Evolutionary conservation across 2,888 invertebrate genomes (phyloP).

Genomic region (Oscheius sp.): DNA sequence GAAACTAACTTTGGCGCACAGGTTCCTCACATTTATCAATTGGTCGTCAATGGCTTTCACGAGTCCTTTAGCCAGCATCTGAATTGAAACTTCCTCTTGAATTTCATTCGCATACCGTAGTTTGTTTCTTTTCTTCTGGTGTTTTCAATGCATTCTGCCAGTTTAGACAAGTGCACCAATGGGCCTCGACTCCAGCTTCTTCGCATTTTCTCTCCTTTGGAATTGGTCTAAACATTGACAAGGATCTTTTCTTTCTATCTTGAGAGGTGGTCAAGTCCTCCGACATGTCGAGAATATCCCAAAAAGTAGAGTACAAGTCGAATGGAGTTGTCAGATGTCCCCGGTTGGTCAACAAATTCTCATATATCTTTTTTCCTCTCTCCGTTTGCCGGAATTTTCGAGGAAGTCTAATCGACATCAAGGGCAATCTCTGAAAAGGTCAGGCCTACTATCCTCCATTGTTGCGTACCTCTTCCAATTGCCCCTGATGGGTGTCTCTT

Average conservation of each 20-base stretch:
- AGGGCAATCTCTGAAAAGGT: not conserved
- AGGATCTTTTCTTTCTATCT: slow-evolving; percentile 40
- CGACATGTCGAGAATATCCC: slow-evolving; percentile 79
- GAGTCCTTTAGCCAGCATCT: slow-evolving; percentile 74
- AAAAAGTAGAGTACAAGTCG: slow-evolving; percentile 86
- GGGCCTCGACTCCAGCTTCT: slow-evolving; percentile 85
- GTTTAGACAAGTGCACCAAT: slow-evolving; percentile 92
- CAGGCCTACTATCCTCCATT: not conserved
- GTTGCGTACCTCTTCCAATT: slow-evolving; percentile 73
- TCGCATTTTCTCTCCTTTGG: slow-evolving; percentile 56
- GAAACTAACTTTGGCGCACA: slow-evolving; percentile 75
- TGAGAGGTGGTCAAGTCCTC: slow-evolving; percentile 33
- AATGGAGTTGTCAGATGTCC: slow-evolving; percentile 85
- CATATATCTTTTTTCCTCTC: not conserved
- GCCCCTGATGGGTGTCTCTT: slow-evolving; percentile 86
- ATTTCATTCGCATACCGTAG: not conserved
- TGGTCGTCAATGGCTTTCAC: slow-evolving; percentile 74
- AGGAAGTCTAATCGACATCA: not conserved
- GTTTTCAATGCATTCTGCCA: slow-evolving; percentile 79
- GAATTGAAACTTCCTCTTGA: slow-evolving; percentile 14
- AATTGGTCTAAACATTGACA: slow-evolving; percentile 63
- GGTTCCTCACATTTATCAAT: slow-evolving; percentile 75
- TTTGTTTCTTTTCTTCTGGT: not conserved
- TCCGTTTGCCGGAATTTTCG: not conserved
- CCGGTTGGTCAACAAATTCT: not conserved